These are phyloP conservation scores for Indicator indicator DNA, from an alignment of 2,113 vertebrate species.

Conservation along the genomic window DNA sequence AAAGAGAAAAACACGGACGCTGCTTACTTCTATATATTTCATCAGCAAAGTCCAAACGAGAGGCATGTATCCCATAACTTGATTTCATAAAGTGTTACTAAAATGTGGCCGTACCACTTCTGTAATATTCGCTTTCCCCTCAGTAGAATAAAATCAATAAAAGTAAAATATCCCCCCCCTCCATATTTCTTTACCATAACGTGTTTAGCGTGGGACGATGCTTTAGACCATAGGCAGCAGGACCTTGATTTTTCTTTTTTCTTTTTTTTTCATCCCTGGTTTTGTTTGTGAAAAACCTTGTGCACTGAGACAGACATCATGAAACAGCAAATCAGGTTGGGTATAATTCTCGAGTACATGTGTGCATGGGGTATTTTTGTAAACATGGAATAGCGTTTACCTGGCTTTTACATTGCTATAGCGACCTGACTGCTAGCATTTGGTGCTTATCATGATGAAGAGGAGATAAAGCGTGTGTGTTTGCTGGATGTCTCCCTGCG, in stretches of 20 bases:
- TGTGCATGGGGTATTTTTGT: neutral
- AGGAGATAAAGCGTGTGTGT: neutral
- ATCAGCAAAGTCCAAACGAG: too few species aligned
- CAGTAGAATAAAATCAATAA: neutral
- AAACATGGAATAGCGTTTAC: neutral
- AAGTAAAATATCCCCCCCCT: neutral
- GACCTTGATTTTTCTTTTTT: too few species aligned
- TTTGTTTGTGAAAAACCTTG: neutral
- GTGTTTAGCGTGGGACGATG: fast-evolving
- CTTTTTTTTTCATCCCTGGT: neutral
- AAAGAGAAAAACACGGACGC: neutral
- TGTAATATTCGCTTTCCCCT: neutral
- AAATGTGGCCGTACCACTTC: neutral
- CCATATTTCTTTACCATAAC: neutral
- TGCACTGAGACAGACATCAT: neutral
- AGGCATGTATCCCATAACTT: fast-evolving
- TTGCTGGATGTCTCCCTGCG: neutral
- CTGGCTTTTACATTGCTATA: neutral
- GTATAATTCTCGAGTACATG: too few species aligned
- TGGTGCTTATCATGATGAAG: neutral
- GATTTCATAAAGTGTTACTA: neutral
- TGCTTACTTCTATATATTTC: neutral
- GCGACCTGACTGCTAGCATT: neutral
- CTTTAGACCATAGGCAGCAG: neutral
- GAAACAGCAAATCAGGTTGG: neutral